Percentiles rank a stretch among this genome's conserved stretches.
Evolutionary conservation across 2,797 vertebrate species (phyloP).

Genomic region (Cuculus canorus): DNA sequence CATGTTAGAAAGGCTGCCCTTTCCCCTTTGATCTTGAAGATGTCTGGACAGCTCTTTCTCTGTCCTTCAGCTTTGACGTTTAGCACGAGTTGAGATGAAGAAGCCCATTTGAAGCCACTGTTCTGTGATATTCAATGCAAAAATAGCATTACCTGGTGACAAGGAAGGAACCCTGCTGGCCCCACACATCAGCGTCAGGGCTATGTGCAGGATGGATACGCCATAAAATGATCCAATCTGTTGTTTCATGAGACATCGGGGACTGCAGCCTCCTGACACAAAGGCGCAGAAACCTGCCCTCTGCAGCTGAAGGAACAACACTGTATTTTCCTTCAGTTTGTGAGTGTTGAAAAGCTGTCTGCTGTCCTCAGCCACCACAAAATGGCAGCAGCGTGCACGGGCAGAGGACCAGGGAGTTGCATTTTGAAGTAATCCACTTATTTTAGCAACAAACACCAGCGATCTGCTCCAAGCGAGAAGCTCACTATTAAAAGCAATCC

Average conservation of each 20-base stretch:
- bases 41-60: not conserved
- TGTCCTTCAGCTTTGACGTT: not conserved
- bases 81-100: not conserved
- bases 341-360: not conserved
- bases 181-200: not conserved
- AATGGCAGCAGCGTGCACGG: fast-evolving
- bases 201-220: not conserved
- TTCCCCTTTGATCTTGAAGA: not conserved
- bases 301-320: not conserved
- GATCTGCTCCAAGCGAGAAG: not conserved
- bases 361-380: not conserved
- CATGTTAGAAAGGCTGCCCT: not conserved
- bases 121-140: not conserved
- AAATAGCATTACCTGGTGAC: fast-evolving
- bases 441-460: not conserved
- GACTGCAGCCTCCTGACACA: not conserved
- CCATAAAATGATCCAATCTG: not conserved
- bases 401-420: not conserved
- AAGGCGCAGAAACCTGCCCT: fast-evolving
- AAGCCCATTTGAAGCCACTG: not conserved
- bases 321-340: not conserved
- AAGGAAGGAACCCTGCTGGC: not conserved
- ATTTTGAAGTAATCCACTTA: not conserved
- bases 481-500: not conserved
- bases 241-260: not conserved